Percentiles rank a stretch among this genome's conserved stretches.
Conservation (phyloP, 2,888 invertebrate species). For the Nudaria mundana region DNA sequence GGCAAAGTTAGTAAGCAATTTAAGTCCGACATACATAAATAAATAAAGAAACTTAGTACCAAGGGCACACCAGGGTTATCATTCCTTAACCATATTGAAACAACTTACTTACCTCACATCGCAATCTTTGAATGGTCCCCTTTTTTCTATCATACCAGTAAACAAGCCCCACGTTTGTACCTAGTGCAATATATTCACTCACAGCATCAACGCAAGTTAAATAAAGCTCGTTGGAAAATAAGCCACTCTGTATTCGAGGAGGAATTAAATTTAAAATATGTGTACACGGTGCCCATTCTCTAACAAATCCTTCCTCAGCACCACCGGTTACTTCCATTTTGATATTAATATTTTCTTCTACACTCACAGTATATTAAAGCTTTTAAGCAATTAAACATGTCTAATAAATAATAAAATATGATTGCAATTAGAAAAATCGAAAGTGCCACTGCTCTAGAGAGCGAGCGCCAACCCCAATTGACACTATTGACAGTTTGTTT, state of each 20-base stretch:
- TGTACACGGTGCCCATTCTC: conserved; percentile 91
- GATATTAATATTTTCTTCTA: conserved; percentile 7
- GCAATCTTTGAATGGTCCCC: conserved; percentile 87
- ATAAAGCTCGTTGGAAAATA: conserved; percentile 87
- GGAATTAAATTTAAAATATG: conserved; percentile 89
- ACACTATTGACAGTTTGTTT: too few species aligned
- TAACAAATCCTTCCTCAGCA: conserved; percentile 78
- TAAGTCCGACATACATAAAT: too few species aligned
- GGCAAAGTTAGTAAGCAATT: too few species aligned
- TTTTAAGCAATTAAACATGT: conserved; percentile 25
- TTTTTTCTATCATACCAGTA: conserved; percentile 93
- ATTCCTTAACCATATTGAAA: background rate
- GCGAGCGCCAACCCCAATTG: too few species aligned
- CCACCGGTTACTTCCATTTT: conserved; percentile 69
- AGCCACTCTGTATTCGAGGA: conserved; percentile 85
- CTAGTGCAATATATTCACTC: conserved; percentile 90
- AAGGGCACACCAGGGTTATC: background rate
- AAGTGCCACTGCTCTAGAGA: too few species aligned
- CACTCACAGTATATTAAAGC: conserved; percentile 3
- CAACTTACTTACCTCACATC: conserved; percentile 89
- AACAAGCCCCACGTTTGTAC: conserved; percentile 91
- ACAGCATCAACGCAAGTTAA: conserved; percentile 93
- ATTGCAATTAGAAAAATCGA: conserved; percentile 20
- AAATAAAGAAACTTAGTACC: too few species aligned
- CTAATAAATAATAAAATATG: conserved; percentile 18